Conservation (phyloP, 2,113 vertebrate genomes). For the Antennarius striatus region DNA sequence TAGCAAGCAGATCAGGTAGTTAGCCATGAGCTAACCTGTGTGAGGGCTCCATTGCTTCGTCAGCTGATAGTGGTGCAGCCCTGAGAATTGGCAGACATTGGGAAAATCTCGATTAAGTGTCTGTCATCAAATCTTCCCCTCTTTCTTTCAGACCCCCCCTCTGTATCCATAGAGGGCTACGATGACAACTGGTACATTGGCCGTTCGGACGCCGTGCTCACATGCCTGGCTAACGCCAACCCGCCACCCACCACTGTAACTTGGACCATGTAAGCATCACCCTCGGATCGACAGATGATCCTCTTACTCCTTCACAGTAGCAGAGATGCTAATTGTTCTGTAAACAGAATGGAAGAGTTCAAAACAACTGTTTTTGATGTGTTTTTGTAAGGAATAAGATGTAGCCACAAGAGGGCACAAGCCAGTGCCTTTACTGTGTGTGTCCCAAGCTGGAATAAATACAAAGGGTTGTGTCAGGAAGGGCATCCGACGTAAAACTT, state of each 20-base stretch:
- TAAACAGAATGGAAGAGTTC: not conserved
- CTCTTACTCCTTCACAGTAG: not conserved
- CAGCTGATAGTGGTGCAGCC: no score
- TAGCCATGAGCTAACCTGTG: no score
- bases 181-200: slow-evolving; percentile 88
- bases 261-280: slow-evolving; percentile 81
- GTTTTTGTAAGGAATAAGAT: no score
- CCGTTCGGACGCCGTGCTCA: slow-evolving; percentile 74
- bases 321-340: not conserved
- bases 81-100: not conserved
- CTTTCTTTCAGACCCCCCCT: slow-evolving; percentile 77
- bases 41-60: no score
- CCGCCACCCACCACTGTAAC: slow-evolving; percentile 73
- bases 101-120: no score
- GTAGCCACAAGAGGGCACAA: no score
- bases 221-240: slow-evolving; percentile 81
- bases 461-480: no score
- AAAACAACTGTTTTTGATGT: no score
- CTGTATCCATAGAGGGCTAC: slow-evolving; percentile 83
- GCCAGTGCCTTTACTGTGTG: no score
- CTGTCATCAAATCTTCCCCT: not conserved
- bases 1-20: no score
- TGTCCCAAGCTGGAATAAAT: no score
- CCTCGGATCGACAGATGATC: not conserved
- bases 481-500: no score